Percentiles rank a stretch among this genome's conserved stretches.
Evolutionary conservation across 23 tunicate genomes (phyloP).

Genomic region (Halocynthia aurantium): DNA sequence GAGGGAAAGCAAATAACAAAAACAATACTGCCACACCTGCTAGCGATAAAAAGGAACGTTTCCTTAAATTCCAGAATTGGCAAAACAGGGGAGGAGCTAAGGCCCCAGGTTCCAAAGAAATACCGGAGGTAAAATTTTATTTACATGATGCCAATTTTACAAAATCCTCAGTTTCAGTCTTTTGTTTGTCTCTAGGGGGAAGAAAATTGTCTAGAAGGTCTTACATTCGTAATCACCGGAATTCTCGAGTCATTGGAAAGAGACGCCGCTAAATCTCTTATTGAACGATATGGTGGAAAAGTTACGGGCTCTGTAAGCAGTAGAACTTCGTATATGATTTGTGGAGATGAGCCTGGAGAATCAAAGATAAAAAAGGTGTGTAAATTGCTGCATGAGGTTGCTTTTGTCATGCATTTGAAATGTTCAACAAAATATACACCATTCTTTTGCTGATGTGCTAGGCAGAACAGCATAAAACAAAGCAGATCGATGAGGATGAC

Average conservation of each 20-base stretch:
- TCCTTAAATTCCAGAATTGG: constrained; percentile 68
- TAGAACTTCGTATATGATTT: constrained; percentile 61
- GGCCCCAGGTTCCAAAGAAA: constrained; percentile 85
- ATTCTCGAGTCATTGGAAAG: constrained; percentile 79
- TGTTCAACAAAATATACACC: too few species aligned
- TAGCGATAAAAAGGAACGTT: constrained; percentile 36
- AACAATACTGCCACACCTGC: too few species aligned
- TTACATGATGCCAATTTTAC: neutral
- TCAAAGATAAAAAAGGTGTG: constrained; percentile 75
- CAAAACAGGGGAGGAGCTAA: constrained; percentile 81
- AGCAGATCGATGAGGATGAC: constrained; percentile 78
- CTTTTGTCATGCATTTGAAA: too few species aligned
- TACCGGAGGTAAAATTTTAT: constrained; percentile 22
- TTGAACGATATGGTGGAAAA: constrained; percentile 90
- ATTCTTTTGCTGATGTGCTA: neutral
- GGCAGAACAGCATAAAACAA: constrained; percentile 74
- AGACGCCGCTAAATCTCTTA: constrained; percentile 70
- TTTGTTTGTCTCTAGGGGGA: constrained; percentile 38
- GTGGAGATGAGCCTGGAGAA: constrained; percentile 88
- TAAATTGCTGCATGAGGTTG: too few species aligned
- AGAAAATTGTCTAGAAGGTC: constrained; percentile 78
- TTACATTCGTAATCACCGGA: constrained; percentile 87
- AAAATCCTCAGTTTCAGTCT: neutral
- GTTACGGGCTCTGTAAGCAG: constrained; percentile 84
- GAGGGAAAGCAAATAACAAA: too few species aligned